Evolutionary conservation across 92 coral and sea anemone species (phyloP), one percentile per base, ranked within the genome.

Genomic region (Zoanthus solanderi): DNA sequence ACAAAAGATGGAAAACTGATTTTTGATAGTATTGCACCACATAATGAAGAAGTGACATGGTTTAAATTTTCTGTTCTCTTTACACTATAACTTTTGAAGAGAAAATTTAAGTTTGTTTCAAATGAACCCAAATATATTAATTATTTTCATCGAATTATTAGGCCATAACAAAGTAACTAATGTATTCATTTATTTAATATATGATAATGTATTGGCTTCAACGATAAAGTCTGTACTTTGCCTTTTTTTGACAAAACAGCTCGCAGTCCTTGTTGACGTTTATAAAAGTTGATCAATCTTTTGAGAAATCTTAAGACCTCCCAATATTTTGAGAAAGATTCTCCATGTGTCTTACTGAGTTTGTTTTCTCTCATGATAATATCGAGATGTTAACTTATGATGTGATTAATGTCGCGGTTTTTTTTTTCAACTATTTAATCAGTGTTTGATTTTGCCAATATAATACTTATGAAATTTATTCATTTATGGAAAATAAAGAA

Each of bases 301-400:
- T 58, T 52, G 32, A 30, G 34, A 79, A 79, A 79, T 79, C 23
- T 60, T 60, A 44, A 18, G 60, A 57, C 57, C 79, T 79, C 31
- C 83, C 72, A 58, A 13, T 61, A 60, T 60, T 79, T 79, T 47
- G 30, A 77, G 71, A 60, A 60, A 13, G 72, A 79, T 30, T 72
- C 17, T 57, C 16, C 69, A 5, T 18, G 17, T 60, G 44, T 60
- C 9, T 31, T 8, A 13, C 44, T n/a, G 28, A 58, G 66, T 58
- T 58, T 14, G 10, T 77, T 78, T 68, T 79, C 7, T 31, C 42
- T 1, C 42, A 34, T 34, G 23, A 23, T 23, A 23, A 23, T 23
- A 23, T 23, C 23, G 23, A 23, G 23, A 23, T 23, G 23, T 23
- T 23, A 23, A 23, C 23, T 23, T 23, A 23, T 23, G 1, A 5